Evolutionary conservation across 2,113 vertebrate species (phyloP).

Genomic region (Anhinga rufa): DNA sequence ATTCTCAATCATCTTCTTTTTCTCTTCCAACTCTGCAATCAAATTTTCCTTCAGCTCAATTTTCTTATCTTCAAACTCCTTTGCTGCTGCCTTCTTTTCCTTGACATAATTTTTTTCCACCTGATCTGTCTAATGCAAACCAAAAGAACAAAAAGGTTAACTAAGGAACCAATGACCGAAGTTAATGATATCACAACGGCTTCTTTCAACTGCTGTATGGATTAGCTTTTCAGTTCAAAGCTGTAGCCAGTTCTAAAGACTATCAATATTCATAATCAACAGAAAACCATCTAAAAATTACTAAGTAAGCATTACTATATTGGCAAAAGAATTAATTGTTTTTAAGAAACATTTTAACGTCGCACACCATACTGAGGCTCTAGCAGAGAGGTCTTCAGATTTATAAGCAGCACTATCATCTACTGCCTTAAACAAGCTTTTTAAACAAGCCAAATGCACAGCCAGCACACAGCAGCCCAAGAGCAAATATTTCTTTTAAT

Average conservation of each 20-base stretch:
- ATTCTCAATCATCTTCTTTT: conserved; percentile 99
- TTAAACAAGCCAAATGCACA: background rate
- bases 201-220: background rate
- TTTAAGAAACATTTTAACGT: background rate
- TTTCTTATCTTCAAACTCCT: conserved; percentile 99
- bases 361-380: background rate
- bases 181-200: background rate
- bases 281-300: background rate
- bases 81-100: conserved; percentile 97
- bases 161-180: background rate
- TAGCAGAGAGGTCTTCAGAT: background rate
- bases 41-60: conserved; percentile 97
- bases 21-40: conserved; percentile 96
- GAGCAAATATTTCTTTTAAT: background rate
- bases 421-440: background rate
- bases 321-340: background rate
- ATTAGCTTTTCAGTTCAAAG: background rate
- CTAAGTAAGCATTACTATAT: background rate
- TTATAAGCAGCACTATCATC: background rate
- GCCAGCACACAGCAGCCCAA: background rate
- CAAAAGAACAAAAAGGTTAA: background rate
- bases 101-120: conserved; percentile 98
- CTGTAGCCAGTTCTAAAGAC: background rate
- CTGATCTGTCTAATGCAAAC: conserved; percentile 87
- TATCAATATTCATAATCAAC: background rate